Conservation (phyloP, 2,113 vertebrate species). For the Trachemys scripta region DNA sequence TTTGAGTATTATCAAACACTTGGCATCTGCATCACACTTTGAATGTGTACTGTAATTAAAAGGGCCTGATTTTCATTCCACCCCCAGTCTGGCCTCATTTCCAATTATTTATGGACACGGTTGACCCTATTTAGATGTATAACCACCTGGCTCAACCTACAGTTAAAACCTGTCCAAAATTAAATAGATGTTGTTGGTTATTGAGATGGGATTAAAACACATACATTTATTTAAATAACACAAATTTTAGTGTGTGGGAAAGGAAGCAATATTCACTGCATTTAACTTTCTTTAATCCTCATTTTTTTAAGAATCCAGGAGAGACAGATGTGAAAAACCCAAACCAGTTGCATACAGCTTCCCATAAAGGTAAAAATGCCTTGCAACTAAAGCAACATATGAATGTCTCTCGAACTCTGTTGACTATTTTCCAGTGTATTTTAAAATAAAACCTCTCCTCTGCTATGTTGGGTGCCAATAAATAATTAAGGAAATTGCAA, state of each 20-base stretch:
- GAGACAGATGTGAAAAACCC: background rate
- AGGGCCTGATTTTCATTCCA: background rate
- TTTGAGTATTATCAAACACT: background rate
- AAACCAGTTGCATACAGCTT: background rate
- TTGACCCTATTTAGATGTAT: background rate
- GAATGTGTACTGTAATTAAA: background rate
- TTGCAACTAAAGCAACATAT: background rate
- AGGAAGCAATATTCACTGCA: background rate
- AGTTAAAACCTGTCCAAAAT: background rate
- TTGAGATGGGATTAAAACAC: background rate
- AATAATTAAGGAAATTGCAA: background rate
- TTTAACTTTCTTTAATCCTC: background rate
- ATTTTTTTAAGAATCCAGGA: background rate
- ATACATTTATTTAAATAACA: background rate
- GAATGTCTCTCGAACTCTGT: background rate
- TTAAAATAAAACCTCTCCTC: background rate
- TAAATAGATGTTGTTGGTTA: background rate
- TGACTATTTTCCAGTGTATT: background rate
- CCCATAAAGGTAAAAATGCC: background rate
- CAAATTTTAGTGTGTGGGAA: background rate
- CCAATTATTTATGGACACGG: background rate
- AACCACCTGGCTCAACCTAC: background rate
- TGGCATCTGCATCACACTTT: background rate
- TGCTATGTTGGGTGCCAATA: background rate
- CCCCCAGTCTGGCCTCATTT: background rate